Evolutionary conservation across 1,140 invertebrate species (phyloP).

Genomic region (Cotesia typhae): DNA sequence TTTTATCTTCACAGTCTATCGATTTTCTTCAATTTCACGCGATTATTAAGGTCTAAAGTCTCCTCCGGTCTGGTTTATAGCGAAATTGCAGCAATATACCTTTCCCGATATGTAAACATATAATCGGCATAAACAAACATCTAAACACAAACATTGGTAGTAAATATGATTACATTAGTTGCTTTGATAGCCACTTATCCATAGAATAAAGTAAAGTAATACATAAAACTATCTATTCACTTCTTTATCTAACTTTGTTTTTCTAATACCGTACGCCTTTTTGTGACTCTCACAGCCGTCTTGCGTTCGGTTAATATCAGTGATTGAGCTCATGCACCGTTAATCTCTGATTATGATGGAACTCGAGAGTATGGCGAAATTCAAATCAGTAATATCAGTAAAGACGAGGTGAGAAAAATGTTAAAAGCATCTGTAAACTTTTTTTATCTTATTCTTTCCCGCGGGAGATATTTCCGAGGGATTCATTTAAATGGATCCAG

Average conservation of each 20-base stretch:
- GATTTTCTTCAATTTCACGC: slow-evolving; percentile 13
- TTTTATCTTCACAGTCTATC: slow-evolving; percentile 1
- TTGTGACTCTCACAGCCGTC: no score
- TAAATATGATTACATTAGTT: no score
- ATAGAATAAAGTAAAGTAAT: neutral
- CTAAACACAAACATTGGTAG: no score
- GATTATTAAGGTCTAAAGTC: neutral
- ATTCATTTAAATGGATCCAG: slow-evolving; percentile 30
- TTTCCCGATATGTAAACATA: neutral
- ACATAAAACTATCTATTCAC: neutral
- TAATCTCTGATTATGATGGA: slow-evolving; percentile 17
- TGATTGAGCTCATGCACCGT: slow-evolving; percentile 1
- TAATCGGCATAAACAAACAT: no score
- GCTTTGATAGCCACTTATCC: no score
- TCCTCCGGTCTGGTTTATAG: neutral
- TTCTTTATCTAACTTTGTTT: neutral
- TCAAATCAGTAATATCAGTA: neutral
- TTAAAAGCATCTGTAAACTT: slow-evolving; percentile 33
- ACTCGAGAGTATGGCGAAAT: slow-evolving; percentile 6
- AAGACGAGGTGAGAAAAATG: slow-evolving; percentile 30
- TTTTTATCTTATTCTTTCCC: slow-evolving; percentile 27
- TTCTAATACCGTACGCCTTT: no score
- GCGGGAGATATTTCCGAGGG: slow-evolving; percentile 20
- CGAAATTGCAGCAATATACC: neutral
- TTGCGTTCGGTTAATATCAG: neutral